phyloP scores from a whole-genome alignment of 2,888 invertebrate species.

The Polyommatus iphigenia region DNA sequence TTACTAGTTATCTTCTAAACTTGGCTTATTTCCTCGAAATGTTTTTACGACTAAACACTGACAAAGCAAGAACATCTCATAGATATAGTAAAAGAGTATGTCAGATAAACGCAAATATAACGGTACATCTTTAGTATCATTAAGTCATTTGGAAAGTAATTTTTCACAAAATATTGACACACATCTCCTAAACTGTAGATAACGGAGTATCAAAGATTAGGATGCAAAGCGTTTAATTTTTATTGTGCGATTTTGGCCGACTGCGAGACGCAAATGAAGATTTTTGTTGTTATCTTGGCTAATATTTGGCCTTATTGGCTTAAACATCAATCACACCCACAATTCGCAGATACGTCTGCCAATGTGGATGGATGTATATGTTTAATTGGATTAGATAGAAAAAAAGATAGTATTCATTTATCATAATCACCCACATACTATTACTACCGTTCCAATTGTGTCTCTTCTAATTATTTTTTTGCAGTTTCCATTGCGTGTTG shows the following conservation, averaged over 20 bases:
- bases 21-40: background rate
- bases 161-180: constrained; percentile 21
- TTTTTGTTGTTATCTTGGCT: background rate
- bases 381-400: background rate
- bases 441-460: background rate
- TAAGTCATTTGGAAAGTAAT: constrained; percentile 22
- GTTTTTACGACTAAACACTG: background rate
- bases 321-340: background rate
- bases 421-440: background rate
- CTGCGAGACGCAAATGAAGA: background rate
- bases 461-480: background rate
- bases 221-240: background rate
- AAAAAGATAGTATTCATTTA: background rate
- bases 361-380: background rate
- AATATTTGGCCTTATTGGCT: background rate
- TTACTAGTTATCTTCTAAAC: background rate
- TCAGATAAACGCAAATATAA: constrained; percentile 15
- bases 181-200: constrained; percentile 22
- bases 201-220: constrained; percentile 20
- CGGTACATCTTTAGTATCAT: constrained; percentile 23
- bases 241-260: background rate
- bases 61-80: background rate
- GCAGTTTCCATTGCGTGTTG: too few relatives aligned
- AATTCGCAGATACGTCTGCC: background rate
- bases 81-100: background rate